phyloP scores from a whole-genome alignment of 2,113 vertebrate genomes.

The Callipepla californica region DNA sequence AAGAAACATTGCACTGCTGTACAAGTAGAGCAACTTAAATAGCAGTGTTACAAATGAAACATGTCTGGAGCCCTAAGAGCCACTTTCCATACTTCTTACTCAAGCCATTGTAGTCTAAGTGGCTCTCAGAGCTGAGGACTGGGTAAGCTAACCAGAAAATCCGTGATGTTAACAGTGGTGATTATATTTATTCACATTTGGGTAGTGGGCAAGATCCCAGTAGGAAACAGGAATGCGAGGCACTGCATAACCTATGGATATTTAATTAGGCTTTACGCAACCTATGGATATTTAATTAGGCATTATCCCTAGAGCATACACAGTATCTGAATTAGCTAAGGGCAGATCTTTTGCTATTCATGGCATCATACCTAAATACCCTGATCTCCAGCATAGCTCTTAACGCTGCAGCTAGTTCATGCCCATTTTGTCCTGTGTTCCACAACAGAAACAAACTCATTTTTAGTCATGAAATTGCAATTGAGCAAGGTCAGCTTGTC shows the following conservation, averaged over 20 bases:
- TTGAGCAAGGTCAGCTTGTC: not conserved
- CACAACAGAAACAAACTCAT: not conserved
- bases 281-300: not conserved
- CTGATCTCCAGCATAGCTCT: rapidly evolving
- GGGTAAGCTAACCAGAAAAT: slow-evolving; percentile 27
- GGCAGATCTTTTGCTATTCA: not conserved
- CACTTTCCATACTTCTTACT: rapidly evolving
- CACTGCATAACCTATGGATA: not conserved
- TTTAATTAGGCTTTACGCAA: not conserved
- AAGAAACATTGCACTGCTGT: rapidly evolving
- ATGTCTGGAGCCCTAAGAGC: not conserved
- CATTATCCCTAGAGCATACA: not conserved
- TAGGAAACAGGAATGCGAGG: not conserved
- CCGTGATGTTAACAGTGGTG: not conserved
- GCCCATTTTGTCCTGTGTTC: not conserved
- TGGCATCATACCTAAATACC: rapidly evolving
- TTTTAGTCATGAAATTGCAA: not conserved
- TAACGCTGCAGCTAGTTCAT: not conserved
- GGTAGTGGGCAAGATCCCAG: rapidly evolving
- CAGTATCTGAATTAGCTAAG: rapidly evolving
- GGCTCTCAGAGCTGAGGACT: not conserved
- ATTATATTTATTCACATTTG: not conserved
- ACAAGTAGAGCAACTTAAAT: not conserved
- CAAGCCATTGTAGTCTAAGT: rapidly evolving
- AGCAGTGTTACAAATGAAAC: not conserved